Conservation (phyloP, 1,140 invertebrate species). For the Acromyrmex heyeri region DNA sequence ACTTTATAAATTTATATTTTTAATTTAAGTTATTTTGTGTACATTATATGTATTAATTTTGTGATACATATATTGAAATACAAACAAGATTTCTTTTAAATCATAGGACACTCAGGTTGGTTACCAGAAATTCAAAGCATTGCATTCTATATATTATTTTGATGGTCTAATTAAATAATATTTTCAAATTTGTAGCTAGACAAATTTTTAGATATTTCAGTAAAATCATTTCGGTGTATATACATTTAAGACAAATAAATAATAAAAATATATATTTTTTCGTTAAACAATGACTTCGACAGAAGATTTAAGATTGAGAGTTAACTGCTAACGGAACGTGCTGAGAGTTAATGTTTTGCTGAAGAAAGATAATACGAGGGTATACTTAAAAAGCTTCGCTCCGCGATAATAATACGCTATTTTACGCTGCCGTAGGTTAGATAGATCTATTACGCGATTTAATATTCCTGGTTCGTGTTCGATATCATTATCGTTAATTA, state of each 20-base stretch:
- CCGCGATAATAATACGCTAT: not conserved
- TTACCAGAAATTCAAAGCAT: no score
- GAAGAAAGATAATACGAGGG: not conserved
- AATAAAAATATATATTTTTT: not conserved
- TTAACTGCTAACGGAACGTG: not conserved
- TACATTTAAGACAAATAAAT: not conserved
- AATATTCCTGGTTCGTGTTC: not conserved
- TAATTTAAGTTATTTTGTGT: no score
- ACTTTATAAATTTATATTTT: no score
- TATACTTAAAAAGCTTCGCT: constrained; percentile 6
- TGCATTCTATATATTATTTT: no score
- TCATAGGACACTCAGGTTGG: no score
- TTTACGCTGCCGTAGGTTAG: not conserved
- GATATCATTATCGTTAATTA: constrained; percentile 28
- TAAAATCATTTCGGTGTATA: no score
- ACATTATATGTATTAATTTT: no score
- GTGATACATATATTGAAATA: no score
- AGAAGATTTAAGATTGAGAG: constrained; percentile 22
- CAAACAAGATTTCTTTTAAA: no score
- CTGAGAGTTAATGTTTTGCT: not conserved
- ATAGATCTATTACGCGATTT: not conserved
- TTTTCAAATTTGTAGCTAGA: no score
- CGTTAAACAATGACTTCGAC: not conserved
- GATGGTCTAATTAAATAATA: no score
- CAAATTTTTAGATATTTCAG: no score